Conservation (phyloP, 2,113 vertebrate genomes). For the Apistogramma diplotaenia region DNA sequence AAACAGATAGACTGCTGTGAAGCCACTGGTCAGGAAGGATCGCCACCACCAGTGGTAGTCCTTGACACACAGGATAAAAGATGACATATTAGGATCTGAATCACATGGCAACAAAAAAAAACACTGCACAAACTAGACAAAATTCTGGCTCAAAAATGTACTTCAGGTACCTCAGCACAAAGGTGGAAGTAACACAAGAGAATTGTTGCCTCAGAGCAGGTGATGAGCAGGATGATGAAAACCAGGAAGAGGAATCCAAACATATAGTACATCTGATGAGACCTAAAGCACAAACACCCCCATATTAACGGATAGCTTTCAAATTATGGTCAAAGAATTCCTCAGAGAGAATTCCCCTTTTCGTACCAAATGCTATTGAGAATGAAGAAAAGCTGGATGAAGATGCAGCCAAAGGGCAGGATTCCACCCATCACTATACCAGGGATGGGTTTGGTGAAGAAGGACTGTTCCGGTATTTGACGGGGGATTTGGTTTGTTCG, state of each 20-base stretch:
- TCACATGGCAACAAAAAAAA: neutral
- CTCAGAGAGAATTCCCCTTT: neutral
- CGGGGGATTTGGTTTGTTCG: slow-evolving; percentile 98
- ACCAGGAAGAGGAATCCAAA: slow-evolving; percentile 99
- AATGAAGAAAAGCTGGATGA: slow-evolving; percentile 99
- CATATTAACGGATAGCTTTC: fast-evolving
- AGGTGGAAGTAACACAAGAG: slow-evolving; percentile 99
- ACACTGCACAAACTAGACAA: neutral
- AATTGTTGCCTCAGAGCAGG: slow-evolving; percentile 97
- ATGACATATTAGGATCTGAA: neutral
- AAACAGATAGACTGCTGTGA: slow-evolving; percentile 95
- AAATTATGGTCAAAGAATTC: neutral
- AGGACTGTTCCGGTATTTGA: slow-evolving; percentile 96
- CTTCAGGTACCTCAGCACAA: slow-evolving; percentile 89
- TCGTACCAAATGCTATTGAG: slow-evolving; percentile 98
- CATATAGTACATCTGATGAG: slow-evolving; percentile 99
- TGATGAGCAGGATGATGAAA: slow-evolving; percentile 98
- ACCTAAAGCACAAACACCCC: slow-evolving; percentile 76
- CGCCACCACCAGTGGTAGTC: slow-evolving; percentile 99
- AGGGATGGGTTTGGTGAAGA: slow-evolving; percentile 94
- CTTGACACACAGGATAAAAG: slow-evolving; percentile 61
- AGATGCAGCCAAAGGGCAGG: slow-evolving; percentile 97
- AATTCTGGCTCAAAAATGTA: neutral
- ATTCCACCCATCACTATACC: slow-evolving; percentile 98
- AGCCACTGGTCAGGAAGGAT: slow-evolving; percentile 96